Evolutionary conservation across 1,140 invertebrate genomes (phyloP).

Genomic region (Eupeodes corollae): DNA sequence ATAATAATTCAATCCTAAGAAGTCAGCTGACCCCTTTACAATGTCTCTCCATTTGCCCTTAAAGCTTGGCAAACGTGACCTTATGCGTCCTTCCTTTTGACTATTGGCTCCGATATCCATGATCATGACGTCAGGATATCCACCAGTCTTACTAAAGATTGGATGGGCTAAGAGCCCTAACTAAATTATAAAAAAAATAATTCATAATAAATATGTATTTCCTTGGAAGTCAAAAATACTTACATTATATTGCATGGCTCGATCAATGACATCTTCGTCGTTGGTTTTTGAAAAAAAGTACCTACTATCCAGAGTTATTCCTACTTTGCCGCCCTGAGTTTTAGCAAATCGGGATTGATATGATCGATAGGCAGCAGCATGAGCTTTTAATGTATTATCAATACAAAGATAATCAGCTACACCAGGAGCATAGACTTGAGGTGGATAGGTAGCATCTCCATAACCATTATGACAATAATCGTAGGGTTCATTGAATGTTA

Average conservation of each 20-base stretch:
- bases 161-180: constrained; percentile 52
- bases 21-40: constrained; percentile 42
- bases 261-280: constrained; percentile 36
- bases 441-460: constrained; percentile 22
- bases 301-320: constrained; percentile 38
- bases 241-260: constrained; percentile 40
- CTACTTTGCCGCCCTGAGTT: constrained; percentile 16
- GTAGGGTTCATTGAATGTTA: constrained; percentile 39
- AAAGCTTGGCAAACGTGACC: constrained; percentile 43
- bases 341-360: constrained; percentile 30
- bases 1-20: constrained; percentile 48
- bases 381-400: constrained; percentile 42
- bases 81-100: constrained; percentile 37
- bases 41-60: constrained; percentile 34
- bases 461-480: constrained; percentile 35
- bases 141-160: constrained; percentile 44
- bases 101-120: constrained; percentile 42
- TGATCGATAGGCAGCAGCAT: constrained; percentile 41
- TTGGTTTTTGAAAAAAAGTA: constrained; percentile 40
- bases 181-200: constrained; percentile 19
- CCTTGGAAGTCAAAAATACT: not conserved
- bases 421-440: constrained; percentile 33
- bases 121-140: constrained; percentile 50
- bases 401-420: constrained; percentile 40
- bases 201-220: too few relatives aligned